Evolutionary conservation across 2,888 invertebrate genomes (phyloP), one percentile per base, ranked within the genome.

Genomic region (Apodemia zela): DNA sequence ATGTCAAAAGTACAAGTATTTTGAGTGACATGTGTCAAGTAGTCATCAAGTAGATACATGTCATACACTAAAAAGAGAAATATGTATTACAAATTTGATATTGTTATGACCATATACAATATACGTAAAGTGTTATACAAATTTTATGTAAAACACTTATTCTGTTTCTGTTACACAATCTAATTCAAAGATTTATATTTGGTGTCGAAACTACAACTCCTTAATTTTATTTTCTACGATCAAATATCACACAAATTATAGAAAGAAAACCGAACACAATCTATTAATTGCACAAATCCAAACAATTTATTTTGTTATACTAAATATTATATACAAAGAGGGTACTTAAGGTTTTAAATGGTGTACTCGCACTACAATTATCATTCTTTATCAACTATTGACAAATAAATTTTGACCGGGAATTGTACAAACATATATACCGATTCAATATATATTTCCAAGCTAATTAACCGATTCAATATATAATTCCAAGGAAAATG

Each of bases 241-340:
- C 54, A 54, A 54, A 54, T 54, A 54, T 57, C 65, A 59, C 51
- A 64, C 29, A 59, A 47, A 54, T 54, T 54, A 54, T 54, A 54
- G 54, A 54, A 54, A 54, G 60, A 59, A 61, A 62, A 64, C 58
- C 64, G 64, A 67, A 66, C 66, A 70, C 66, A 70, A 68, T 69
- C 71, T 75, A 84, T 85, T 86, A 76, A 87, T 87, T 87, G 86
- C 87, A 87, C 87, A 82, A 80, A 77, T 82, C 83, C 82, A 81
- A 79, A 75, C 76, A 63, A 68, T 69, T 63, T 64, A 66, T 68
- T 66, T 70, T 63, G 13, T 54, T 15, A 54, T 21, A 21, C 21
- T 21, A 21, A 2, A 54, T 7, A 15, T 25, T 54, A 54, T 68
- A 70, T 64, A 47, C 59, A n/a, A 68, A 66, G 67, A 69, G 67